Evolutionary conservation across 2,113 vertebrate genomes (phyloP), one percentile per base, ranked within the genome.

Genomic region (Naja naja): DNA sequence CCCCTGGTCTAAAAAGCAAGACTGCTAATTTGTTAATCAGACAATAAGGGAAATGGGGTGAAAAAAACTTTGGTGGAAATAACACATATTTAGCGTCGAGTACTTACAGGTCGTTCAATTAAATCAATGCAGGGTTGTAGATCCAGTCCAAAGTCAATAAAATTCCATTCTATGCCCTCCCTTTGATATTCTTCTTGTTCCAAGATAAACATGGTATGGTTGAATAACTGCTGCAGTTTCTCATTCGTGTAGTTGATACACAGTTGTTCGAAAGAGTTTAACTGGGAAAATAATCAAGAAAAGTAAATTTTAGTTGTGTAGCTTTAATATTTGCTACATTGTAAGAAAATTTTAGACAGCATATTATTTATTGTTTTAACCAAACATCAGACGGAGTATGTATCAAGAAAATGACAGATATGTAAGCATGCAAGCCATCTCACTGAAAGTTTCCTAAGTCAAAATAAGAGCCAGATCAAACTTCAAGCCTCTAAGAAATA

Each of bases 181-280:
- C 99, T 98, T 96, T 99, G 99, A 96, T 99, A 99, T 91, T 99
- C 99, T 95, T 99, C 99, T 96, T 99, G 99, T 97, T 99, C 99
- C 97, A 99, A 98, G 96, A 99, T 97, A 96, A 99, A 99, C 99
- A 99, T 99, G 90, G 99, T 99, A 97, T 99, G 99, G 98, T 99
- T 99, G 98, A 99, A 99, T 39, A 99, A 98, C 96, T 99, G 99
- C 97, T 99, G 99, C 90, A 99, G 98, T 98, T 99, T 99, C 98
- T 99, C 99, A 0, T 99, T 99, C 96, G 99, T 99, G 97, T 99
- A 99, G 98, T 99, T 99, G 97, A 99, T 99, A 90, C 99, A 99
- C 56, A 99, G 98, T 90, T 99, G 99, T 95, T 99, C 99, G n/a
- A 99, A 99, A 0, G 99, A 99, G 97, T 99, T 99, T 96, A 99